Evolutionary conservation across 2,113 vertebrate species (phyloP).

Genomic region (Zapornia atra): DNA sequence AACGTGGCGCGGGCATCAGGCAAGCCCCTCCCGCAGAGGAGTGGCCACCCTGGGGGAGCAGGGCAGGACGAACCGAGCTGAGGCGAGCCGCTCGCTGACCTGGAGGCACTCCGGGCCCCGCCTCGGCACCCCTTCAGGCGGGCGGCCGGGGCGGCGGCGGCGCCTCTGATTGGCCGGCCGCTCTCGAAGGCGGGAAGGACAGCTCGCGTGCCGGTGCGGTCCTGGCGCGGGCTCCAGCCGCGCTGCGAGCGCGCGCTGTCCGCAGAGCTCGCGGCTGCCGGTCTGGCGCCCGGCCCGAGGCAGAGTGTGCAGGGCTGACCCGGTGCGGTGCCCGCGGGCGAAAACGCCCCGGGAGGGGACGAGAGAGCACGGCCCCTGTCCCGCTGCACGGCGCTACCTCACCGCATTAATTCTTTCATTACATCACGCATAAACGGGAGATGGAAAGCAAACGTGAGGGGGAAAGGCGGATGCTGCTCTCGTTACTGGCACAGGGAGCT

Average conservation of each 20-base stretch:
- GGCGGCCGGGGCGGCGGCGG: background rate
- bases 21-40: no score
- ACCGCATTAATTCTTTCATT: background rate
- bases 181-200: background rate
- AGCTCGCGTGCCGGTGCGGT: background rate
- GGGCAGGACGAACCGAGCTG: no score
- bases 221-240: no score
- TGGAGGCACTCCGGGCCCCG: background rate
- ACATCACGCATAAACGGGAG: rapidly evolving
- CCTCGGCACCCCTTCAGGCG: background rate
- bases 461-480: rapidly evolving
- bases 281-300: no score
- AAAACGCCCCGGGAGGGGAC: background rate
- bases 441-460: background rate
- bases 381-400: background rate
- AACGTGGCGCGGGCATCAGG: no score
- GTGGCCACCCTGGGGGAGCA: no score
- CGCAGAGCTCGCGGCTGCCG: no score
- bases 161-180: background rate
- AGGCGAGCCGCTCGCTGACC: background rate
- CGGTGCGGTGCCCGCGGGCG: no score
- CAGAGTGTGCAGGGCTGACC: no score
- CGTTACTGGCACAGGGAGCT: rapidly evolving
- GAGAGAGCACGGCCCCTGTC: background rate
- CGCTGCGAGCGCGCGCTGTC: background rate